Evolutionary conservation across 2,113 vertebrate genomes (phyloP), one percentile per base, ranked within the genome.

Genomic region (Oenanthe oenanthe): DNA sequence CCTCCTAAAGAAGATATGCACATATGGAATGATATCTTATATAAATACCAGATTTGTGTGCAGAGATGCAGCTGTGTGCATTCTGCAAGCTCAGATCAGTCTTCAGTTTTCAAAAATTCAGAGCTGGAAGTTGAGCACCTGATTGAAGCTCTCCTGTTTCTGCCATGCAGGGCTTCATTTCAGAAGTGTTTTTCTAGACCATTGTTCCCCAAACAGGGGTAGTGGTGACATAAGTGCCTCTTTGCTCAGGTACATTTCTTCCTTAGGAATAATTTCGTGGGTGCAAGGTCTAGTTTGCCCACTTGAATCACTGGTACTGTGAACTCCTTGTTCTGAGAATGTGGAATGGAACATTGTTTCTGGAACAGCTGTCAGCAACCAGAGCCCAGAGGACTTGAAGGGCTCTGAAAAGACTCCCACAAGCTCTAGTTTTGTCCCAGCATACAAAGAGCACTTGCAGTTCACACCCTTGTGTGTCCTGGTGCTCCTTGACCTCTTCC

Each of bases 21-120:
- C 54, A 73, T 92, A 88, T 66, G 68, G 54, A 76, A 83, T n/a
- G 15, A 72, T 78, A 50, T 93, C 21, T 91, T 70, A 40, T 28
- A 72, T n/a, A 96, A 94, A 96, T 81, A 93, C 32, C 68, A 92
- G 68, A 84, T 95, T 93, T 95, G 81, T 88, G 82, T 92, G 50
- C 78, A 88, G 71, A 95, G 93, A 81, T 88, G 91, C 42, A 86
- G 80, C 32, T 31, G 0, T n/a, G 73, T 66, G 58, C 28, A 6
- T 5, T 51, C 34, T 93, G 62, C 34, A 79, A 89, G 70, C 61
- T 80, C 71, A 70, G 26, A 57, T 38, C 36, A 80, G 56, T 21
- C 53, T 88, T 68, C 68, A 62, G 26, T 3, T 88, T 92, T 24
- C 43, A 54, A 79, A 89, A 93, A 86, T 31, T 10, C 3, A 4